Conservation (phyloP, 2,888 invertebrate species). For the Linnaemya vulpina region DNA sequence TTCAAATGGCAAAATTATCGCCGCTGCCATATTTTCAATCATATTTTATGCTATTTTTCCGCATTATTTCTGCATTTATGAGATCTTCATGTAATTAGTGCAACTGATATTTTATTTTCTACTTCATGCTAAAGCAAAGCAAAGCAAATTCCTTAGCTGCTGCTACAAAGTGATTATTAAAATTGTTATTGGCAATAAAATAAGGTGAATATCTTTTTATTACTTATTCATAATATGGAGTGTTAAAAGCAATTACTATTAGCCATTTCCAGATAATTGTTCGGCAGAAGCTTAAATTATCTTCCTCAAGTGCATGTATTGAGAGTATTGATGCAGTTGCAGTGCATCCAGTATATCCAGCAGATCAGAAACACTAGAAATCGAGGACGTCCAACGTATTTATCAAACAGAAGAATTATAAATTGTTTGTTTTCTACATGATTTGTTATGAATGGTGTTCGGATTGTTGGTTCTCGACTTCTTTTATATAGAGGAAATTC, state of each 20-base stretch:
- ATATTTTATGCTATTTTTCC: slow-evolving; percentile 53
- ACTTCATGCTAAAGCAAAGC: neutral
- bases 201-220: slow-evolving; percentile 30
- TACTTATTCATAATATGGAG: slow-evolving; percentile 49
- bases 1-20: slow-evolving; percentile 19
- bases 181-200: slow-evolving; percentile 38
- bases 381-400: too few relatives aligned
- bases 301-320: neutral
- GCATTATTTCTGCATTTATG: slow-evolving; percentile 14
- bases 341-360: neutral
- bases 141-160: slow-evolving; percentile 10
- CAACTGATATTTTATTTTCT: slow-evolving; percentile 3
- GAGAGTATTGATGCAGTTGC: neutral
- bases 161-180: slow-evolving; percentile 34
- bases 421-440: too few relatives aligned
- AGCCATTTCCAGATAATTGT: slow-evolving; percentile 46
- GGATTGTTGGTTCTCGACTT: too few relatives aligned
- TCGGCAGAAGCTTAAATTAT: slow-evolving; percentile 1
- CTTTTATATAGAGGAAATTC: too few relatives aligned
- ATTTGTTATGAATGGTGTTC: too few relatives aligned
- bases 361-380: too few relatives aligned
- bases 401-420: too few relatives aligned
- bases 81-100: neutral
- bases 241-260: slow-evolving; percentile 45
- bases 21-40: slow-evolving; percentile 34